phyloP scores from a whole-genome alignment of 1,140 invertebrate genomes.

The Ceratina japonica region DNA sequence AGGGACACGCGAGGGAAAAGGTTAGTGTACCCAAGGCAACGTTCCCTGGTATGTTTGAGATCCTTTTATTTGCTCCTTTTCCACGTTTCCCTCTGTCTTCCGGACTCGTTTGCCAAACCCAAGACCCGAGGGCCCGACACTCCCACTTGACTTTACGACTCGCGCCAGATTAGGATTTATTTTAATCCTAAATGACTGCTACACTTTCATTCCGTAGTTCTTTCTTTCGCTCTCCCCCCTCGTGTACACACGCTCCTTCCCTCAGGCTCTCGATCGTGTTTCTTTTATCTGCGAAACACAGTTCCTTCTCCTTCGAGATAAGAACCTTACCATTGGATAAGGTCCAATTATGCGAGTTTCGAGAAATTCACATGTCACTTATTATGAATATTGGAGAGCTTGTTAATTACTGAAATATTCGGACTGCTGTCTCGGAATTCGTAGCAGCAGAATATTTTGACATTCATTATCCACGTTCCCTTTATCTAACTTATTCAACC shows the following conservation, averaged over 20 bases:
- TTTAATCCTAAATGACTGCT: constrained; percentile 67
- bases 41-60: constrained; percentile 43
- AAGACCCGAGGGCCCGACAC: constrained; percentile 21
- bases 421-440: no score
- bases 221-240: constrained; percentile 6
- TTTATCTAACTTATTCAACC: constrained; percentile 18
- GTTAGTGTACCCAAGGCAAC: constrained; percentile 43
- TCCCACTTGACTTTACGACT: constrained; percentile 66
- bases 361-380: no score
- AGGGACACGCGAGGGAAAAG: neutral
- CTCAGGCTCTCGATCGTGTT: no score
- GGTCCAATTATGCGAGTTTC: no score
- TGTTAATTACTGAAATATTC: no score
- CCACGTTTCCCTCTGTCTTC: constrained; percentile 29
- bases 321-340: neutral
- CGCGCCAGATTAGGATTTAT: constrained; percentile 69
- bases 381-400: no score
- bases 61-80: constrained; percentile 48
- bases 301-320: neutral
- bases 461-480: neutral
- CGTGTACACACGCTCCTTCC: constrained; percentile 1
- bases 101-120: constrained; percentile 1
- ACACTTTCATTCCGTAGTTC: constrained; percentile 28
- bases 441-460: no score
- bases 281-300: neutral